A percentile compares a stretch with the other conserved stretches of the same genome.
phyloP scores from a whole-genome alignment of 2,888 invertebrate species.

The Orthosia gothica region DNA sequence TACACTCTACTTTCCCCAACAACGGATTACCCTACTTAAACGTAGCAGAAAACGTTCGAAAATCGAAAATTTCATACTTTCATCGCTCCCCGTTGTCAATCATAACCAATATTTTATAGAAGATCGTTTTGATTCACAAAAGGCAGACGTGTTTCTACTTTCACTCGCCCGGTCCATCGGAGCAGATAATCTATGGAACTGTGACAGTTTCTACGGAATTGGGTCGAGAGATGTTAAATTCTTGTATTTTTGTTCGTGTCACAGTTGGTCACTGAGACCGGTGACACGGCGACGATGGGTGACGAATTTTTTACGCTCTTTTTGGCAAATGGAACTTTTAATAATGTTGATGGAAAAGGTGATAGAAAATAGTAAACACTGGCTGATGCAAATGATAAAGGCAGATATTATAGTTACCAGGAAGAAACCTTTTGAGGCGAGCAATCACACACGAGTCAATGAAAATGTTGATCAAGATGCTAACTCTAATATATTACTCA shows the following conservation, averaged over 20 bases:
- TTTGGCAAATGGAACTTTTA: conserved; percentile 21
- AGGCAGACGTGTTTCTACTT: conserved; percentile 68
- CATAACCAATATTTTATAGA: conserved; percentile 61
- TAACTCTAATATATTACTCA: not conserved
- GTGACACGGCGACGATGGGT: conserved; percentile 34
- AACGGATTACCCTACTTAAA: conserved; percentile 45
- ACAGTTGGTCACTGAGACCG: conserved; percentile 61
- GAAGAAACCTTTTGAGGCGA: not conserved
- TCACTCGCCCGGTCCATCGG: conserved; percentile 75
- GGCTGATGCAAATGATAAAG: not conserved
- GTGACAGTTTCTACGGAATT: conserved; percentile 80
- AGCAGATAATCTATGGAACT: conserved; percentile 75
- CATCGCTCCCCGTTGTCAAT: conserved; percentile 48
- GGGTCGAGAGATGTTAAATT: conserved; percentile 73
- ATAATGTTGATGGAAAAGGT: not conserved
- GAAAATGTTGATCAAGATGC: not conserved
- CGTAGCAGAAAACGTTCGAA: conserved; percentile 39
- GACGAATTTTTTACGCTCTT: conserved; percentile 40
- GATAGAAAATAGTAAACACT: not conserved
- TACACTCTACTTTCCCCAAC: conserved; percentile 40
- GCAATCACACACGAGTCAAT: not conserved
- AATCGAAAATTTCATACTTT: conserved; percentile 58
- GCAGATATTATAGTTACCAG: not conserved
- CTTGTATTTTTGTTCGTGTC: conserved; percentile 57
- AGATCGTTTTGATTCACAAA: conserved; percentile 62